Evolutionary conservation across 53 echinoderm and acorn worm genomes (phyloP).

Genomic region (Apostichopus leukothele): DNA sequence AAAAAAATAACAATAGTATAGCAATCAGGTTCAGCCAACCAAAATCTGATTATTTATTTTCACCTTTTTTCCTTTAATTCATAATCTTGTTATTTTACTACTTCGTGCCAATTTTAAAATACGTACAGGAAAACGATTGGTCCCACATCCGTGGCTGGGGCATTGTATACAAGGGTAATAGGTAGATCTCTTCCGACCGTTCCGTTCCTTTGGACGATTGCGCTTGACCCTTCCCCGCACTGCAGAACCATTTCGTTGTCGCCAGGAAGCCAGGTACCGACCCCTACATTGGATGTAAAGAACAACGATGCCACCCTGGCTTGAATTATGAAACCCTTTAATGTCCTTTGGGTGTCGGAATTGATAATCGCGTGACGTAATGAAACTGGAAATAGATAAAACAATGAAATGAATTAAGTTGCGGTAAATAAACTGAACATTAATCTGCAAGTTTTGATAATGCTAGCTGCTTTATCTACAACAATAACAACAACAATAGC

Average conservation of each 20-base stretch:
- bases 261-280: conserved; percentile 14
- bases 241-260: conserved; percentile 12
- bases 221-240: background rate
- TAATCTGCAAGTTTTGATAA: no score
- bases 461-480: no score
- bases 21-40: no score
- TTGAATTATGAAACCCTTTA: conserved; percentile 28
- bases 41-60: no score
- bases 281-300: background rate
- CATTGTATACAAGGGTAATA: conserved; percentile 27
- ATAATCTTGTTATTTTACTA: no score
- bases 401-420: no score
- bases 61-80: no score
- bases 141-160: conserved; percentile 6
- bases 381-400: background rate
- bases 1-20: no score
- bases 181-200: conserved; percentile 8
- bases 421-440: no score
- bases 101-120: no score
- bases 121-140: conserved; percentile 7
- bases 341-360: background rate
- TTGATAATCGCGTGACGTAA: background rate
- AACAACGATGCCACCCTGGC: background rate
- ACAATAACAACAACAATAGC: no score
- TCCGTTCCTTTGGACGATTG: conserved; percentile 20